phyloP scores from a whole-genome alignment of 1,140 invertebrate genomes.

The Saxidomus purpurata region DNA sequence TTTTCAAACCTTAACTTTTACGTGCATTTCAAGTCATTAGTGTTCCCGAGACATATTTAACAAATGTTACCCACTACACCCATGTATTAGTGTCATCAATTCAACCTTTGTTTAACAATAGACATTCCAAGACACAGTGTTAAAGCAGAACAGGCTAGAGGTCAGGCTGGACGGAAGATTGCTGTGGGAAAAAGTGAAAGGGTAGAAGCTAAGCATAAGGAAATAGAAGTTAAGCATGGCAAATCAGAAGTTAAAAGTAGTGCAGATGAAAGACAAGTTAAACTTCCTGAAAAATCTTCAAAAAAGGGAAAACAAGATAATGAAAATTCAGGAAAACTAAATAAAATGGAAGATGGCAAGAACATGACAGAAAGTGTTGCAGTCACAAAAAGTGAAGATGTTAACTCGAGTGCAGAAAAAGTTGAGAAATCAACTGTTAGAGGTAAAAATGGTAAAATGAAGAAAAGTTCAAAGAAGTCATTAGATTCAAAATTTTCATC shows the following conservation, averaged over 20 bases:
- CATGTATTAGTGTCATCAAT: conserved; percentile 2
- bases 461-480: conserved; percentile 7
- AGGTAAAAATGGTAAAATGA: conserved; percentile 40
- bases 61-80: too few relatives aligned
- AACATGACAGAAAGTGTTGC: background rate
- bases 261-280: background rate
- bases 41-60: too few relatives aligned
- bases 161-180: background rate
- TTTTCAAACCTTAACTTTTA: too few relatives aligned
- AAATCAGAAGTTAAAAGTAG: background rate
- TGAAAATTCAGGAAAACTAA: background rate
- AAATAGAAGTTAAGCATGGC: background rate
- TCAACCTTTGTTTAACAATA: conserved; percentile 64
- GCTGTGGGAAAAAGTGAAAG: background rate
- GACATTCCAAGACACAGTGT: conserved; percentile 55
- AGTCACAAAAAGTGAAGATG: background rate
- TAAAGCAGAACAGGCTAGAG: conserved; percentile 21
- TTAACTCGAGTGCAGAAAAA: conserved; percentile 8
- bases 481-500: background rate
- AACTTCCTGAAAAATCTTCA: background rate
- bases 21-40: too few relatives aligned
- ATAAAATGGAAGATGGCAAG: background rate
- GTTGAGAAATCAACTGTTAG: background rate
- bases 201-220: background rate
- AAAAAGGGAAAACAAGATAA: background rate